phyloP scores from a whole-genome alignment of 2,888 invertebrate species.

The Microctonus hyperodae region DNA sequence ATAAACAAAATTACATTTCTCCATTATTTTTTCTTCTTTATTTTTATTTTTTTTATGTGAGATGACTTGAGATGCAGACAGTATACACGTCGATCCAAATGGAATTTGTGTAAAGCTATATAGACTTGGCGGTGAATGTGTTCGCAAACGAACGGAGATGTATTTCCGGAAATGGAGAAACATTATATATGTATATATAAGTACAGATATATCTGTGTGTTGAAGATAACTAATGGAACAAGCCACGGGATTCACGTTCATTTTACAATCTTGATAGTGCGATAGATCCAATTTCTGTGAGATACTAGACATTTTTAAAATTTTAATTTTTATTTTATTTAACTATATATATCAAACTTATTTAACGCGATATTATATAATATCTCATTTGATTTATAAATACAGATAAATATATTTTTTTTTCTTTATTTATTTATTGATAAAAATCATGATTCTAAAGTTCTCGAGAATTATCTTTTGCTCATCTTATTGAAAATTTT shows the following conservation, averaged over 20 bases:
- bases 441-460: neutral
- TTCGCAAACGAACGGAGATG: neutral
- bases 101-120: neutral
- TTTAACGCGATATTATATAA: neutral
- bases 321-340: neutral
- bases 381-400: neutral
- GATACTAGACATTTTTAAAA: neutral
- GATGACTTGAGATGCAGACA: neutral
- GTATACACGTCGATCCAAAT: neutral
- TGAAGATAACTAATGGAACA: neutral
- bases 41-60: neutral
- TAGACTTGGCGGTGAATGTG: neutral
- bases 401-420: neutral
- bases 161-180: neutral
- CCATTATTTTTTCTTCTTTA: neutral
- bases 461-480: neutral
- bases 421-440: neutral
- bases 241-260: neutral
- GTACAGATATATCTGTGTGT: neutral
- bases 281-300: neutral
- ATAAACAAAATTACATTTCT: no score
- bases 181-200: conserved; percentile 1
- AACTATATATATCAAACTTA: neutral
- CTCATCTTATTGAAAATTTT: conserved; percentile 2
- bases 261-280: neutral